A percentile compares a stretch with the other conserved stretches of the same genome.
These are phyloP conservation scores for Taphrorychus bicolor DNA, from an alignment of 2,888 invertebrate species.

Conservation along the genomic window DNA sequence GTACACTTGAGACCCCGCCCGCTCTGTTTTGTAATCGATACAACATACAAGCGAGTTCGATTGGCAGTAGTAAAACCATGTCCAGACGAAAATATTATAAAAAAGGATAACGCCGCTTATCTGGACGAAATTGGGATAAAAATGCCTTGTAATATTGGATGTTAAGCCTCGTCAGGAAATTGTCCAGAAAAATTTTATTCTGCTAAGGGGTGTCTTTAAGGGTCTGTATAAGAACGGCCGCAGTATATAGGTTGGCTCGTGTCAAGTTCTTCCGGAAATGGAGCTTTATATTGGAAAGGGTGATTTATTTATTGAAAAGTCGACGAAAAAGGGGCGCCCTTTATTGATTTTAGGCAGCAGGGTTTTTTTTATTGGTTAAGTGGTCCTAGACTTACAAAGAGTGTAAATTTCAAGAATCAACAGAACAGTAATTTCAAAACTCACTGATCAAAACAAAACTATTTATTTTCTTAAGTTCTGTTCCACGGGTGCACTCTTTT, in stretches of 20 bases:
- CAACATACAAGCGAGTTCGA: not conserved
- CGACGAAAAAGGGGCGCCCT: conserved; percentile 11
- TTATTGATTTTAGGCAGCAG: conserved; percentile 12
- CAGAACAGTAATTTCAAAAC: too few species aligned
- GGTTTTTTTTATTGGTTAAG: not conserved
- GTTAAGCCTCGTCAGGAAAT: not conserved
- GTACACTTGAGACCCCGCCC: not conserved
- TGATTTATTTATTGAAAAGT: conserved; percentile 24
- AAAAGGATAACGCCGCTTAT: too few species aligned
- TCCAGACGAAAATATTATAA: too few species aligned
- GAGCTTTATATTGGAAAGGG: conserved; percentile 8
- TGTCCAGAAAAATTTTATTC: not conserved
- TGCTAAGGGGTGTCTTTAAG: not conserved
- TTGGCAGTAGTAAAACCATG: not conserved
- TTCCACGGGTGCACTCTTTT: too few species aligned
- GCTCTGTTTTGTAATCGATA: not conserved
- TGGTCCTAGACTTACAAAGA: too few species aligned
- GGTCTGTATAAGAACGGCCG: not conserved
- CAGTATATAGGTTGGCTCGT: not conserved
- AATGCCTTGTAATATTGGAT: not conserved
- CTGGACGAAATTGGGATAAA: not conserved
- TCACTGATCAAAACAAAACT: too few species aligned
- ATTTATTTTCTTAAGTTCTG: too few species aligned
- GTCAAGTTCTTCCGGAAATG: conserved; percentile 7
- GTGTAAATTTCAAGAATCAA: too few species aligned